Conservation (phyloP, 30 jellyfish, hydroid and myxozoan genomes). For the Cassiopea andromeda region DNA sequence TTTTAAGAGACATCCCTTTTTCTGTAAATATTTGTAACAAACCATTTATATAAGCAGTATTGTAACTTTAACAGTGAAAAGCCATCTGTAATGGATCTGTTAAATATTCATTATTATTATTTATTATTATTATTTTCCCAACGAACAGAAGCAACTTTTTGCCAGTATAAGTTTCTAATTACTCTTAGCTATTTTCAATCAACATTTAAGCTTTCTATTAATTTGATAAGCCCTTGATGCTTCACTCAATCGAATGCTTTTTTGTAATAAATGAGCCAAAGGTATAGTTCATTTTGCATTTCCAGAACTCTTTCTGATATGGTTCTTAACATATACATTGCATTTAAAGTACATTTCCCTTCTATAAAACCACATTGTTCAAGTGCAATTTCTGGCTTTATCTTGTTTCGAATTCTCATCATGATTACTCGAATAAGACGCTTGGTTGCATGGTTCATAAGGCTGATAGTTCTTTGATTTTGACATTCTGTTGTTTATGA, state of each 20-base stretch:
- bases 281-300: not conserved
- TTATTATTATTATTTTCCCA: too few relatives aligned
- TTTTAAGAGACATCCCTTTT: too few relatives aligned
- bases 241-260: constrained; percentile 18
- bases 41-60: too few relatives aligned
- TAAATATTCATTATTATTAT: too few relatives aligned
- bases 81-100: too few relatives aligned
- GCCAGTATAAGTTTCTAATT: constrained; percentile 17
- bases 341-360: constrained; percentile 13
- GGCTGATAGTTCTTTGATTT: not conserved
- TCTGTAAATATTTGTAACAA: too few relatives aligned
- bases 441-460: not conserved
- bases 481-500: not conserved
- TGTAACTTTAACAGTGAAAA: too few relatives aligned
- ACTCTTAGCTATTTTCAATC: constrained; percentile 17
- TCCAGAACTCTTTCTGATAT: not conserved
- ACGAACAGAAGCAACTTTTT: constrained; percentile 1
- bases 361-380: constrained; percentile 4
- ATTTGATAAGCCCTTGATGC: constrained; percentile 15
- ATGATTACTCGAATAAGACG: not conserved
- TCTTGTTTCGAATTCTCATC: constrained; percentile 6
- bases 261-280: constrained; percentile 2
- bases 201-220: not conserved
- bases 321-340: not conserved
- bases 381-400: constrained; percentile 12